Base-by-base conservation (phyloP, 2,113 vertebrate genomes). In the Aptenodytes forsteri region DNA sequence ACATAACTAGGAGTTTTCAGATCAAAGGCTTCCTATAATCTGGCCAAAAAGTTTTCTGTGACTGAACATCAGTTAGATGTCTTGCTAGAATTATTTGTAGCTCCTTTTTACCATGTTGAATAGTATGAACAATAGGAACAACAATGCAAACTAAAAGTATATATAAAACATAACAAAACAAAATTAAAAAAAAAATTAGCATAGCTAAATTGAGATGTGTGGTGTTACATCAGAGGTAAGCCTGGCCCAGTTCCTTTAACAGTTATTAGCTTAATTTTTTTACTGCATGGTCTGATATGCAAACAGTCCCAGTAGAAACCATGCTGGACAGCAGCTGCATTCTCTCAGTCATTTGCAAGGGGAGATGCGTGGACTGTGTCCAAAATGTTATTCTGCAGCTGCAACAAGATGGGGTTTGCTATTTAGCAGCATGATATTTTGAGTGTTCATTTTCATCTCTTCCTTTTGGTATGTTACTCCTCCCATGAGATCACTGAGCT, bases 351-450 rank as follows among this genome's bases (percentile, higher is more conserved):
- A 81, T 83, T 93, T 93, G 56, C 73, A 88, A 66, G 29, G 16
- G 34, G 26, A 94, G 40, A 87, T 87, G 81, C 76, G 56, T 95
- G 89, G 91, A 88, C 67, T 89, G 36, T 76, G 71, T 97, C 91
- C 90, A 97, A 91, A 94, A 90, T 22, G 4, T 54, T 79, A 9
- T 94, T 78, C 49, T 62, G 85, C 88, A 97, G 90, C 91, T 98
- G 90, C 81, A 94, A 44, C 78, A 86, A 81, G 67, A 83, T 69
- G 49, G 16, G 15, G 3, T 50, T 93, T 87, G 64, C 64, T 89
- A 16, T 92, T 94, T 81, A 89, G n/a, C n/a, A 71, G 10, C 21
- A 67, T 59, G 34, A 85, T 17, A 89, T 91, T 90, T 80, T 76
- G 34, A 85, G 30, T 78, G 21, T 46, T 85, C n/a, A 44, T 92